These are phyloP conservation scores for Ormyrus thymus DNA, from an alignment of 2,888 invertebrate species.

Conservation along the genomic window DNA sequence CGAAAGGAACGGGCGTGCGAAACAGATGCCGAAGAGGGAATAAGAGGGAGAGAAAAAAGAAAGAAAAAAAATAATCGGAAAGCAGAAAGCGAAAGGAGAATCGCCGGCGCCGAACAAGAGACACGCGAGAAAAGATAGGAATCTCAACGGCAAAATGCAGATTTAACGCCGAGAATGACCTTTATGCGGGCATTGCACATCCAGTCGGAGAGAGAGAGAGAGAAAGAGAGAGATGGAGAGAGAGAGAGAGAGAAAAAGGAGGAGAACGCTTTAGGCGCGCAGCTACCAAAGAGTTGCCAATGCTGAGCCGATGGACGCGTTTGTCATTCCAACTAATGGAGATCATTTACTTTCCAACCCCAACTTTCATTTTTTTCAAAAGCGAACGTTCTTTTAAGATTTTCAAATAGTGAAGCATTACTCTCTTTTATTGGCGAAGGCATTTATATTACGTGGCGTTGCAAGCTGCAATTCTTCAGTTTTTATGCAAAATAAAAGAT, in stretches of 20 bases:
- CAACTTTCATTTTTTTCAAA: background rate
- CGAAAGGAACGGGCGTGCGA: background rate
- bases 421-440: background rate
- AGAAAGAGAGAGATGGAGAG: too few relatives aligned
- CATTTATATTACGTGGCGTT: too few relatives aligned
- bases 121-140: conserved; percentile 52
- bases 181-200: conserved; percentile 71
- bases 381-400: background rate
- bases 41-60: background rate
- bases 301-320: too few relatives aligned
- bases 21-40: background rate
- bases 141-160: conserved; percentile 63
- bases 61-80: conserved; percentile 17
- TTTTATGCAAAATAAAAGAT: too few relatives aligned
- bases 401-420: too few relatives aligned
- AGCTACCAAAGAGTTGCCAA: too few relatives aligned
- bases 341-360: background rate
- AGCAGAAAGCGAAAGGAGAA: conserved; percentile 19
- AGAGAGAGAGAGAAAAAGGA: too few relatives aligned
- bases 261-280: too few relatives aligned
- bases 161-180: conserved; percentile 68
- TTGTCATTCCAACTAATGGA: too few relatives aligned
- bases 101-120: conserved; percentile 19
- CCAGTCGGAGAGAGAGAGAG: conserved; percentile 38
- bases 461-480: too few relatives aligned